Conservation (phyloP, 2,113 vertebrate species). For the Phylloscopus trochiloides region DNA sequence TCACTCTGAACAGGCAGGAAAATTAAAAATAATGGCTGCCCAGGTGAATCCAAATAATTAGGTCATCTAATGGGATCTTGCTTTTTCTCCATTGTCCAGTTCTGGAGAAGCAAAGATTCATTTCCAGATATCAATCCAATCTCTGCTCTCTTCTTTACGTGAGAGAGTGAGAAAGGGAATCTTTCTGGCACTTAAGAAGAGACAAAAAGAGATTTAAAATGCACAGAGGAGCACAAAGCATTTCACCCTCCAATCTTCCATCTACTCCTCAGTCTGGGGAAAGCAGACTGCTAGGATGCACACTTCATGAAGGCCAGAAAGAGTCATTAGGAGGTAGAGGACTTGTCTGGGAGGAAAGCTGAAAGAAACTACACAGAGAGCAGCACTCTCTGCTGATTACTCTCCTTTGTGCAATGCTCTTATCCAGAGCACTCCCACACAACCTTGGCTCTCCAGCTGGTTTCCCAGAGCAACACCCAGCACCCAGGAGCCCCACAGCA, state of each 20-base stretch:
- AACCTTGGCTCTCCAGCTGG: not conserved
- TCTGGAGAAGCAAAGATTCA: not conserved
- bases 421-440: not conserved
- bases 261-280: not conserved
- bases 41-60: not conserved
- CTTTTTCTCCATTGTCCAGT: not conserved
- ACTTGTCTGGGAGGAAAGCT: not conserved
- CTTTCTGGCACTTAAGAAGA: not conserved
- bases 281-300: not conserved
- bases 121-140: not conserved
- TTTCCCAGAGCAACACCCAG: conserved; percentile 2
- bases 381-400: not conserved
- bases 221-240: not conserved
- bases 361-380: not conserved
- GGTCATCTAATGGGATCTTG: not conserved
- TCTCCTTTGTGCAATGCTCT: not conserved
- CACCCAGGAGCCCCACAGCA: accelerated
- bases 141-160: not conserved
- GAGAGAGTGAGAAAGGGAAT: not conserved
- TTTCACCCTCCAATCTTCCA: not conserved
- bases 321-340: not conserved
- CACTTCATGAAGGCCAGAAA: not conserved
- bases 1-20: not conserved
- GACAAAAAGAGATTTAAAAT: not conserved
- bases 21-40: not conserved